Base-by-base conservation (phyloP, 2,888 invertebrate species). In the Heliothis peltigera region DNA sequence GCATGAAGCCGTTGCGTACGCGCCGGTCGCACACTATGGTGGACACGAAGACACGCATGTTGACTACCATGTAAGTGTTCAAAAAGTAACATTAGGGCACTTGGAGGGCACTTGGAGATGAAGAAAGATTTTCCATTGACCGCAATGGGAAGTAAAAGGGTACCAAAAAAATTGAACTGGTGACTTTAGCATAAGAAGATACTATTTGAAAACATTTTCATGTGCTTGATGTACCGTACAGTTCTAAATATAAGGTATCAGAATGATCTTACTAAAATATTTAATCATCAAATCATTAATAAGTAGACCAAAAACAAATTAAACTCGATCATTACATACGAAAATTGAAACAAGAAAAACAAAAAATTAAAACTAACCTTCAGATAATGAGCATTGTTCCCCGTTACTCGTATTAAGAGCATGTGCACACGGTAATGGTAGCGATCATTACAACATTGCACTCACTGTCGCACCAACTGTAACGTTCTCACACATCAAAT, bases 21-120 rank as follows among this genome's bases (percentile, higher is more conserved):
- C 93, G 35, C 92, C 92, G 39, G 87, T 91, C 15, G 89, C 88
- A 48, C 88, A 90, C 73, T 93, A 93, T 77, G 91, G 83, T 57
- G 89, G 87, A 64, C 92, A 92, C 55, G 94, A 92, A 18, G 94
- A 94, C 63, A 90, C 91, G 66, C 94, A 92, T 81, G 94, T 94
- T 71, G 94, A 94, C 87, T 94, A 94, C 66, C 94, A 94, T 79
- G 94, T 94, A 82, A 92, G 93, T 72, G 8, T 0, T 17, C n/a
- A 3, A 18, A 15, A 0, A 15, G 19, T 19, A 2, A 25, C 10
- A 2, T 5, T 6, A 32, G 4, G 10, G 18, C 0, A n/a, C n/a
- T n/a, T n/a, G n/a, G n/a, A 25, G 3, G 28, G 15, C 15, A 15
- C 15, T 35, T 12, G 3, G 2, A 35, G 35, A 35, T 35, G 5